A percentile compares a stretch with the other conserved stretches of the same genome.
Evolutionary conservation across 2,797 vertebrate genomes (phyloP).

Genomic region (Pangasius djambal): DNA sequence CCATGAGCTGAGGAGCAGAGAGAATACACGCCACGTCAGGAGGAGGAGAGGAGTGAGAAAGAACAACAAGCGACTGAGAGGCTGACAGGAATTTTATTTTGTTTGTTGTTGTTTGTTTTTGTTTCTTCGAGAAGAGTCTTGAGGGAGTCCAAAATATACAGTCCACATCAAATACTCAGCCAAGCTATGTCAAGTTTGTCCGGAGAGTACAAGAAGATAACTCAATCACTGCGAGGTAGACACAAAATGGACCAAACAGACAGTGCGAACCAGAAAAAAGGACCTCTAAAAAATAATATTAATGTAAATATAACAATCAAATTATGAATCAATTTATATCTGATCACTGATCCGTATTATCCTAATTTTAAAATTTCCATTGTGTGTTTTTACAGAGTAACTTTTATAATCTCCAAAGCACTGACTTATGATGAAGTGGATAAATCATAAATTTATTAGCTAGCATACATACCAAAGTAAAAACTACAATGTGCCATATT

Average conservation of each 20-base stretch:
- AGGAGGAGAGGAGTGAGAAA: slow-evolving; percentile 15
- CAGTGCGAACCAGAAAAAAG: background rate
- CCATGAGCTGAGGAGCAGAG: slow-evolving; percentile 29
- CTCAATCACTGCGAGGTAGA: slow-evolving; percentile 15
- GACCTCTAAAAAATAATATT: background rate
- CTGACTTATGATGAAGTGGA: background rate
- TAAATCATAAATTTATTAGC: background rate
- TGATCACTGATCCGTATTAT: background rate
- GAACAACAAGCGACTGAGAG: background rate
- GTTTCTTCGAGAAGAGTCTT: slow-evolving; percentile 35
- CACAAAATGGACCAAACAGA: background rate
- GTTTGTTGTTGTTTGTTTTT: background rate
- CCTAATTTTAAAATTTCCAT: background rate
- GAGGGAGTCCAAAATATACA: slow-evolving; percentile 47
- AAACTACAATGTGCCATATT: background rate
- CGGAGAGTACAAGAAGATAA: slow-evolving; percentile 26
- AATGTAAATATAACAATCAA: background rate
- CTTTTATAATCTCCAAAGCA: background rate
- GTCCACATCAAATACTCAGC: slow-evolving; percentile 31
- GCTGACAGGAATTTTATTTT: slow-evolving; percentile 1
- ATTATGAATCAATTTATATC: background rate
- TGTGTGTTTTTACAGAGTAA: background rate
- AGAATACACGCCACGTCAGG: slow-evolving; percentile 18
- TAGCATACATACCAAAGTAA: background rate
- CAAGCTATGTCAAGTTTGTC: slow-evolving; percentile 31